Base-by-base conservation (phyloP, 2,797 vertebrate species). In the Rhinatrema bivittatum region DNA sequence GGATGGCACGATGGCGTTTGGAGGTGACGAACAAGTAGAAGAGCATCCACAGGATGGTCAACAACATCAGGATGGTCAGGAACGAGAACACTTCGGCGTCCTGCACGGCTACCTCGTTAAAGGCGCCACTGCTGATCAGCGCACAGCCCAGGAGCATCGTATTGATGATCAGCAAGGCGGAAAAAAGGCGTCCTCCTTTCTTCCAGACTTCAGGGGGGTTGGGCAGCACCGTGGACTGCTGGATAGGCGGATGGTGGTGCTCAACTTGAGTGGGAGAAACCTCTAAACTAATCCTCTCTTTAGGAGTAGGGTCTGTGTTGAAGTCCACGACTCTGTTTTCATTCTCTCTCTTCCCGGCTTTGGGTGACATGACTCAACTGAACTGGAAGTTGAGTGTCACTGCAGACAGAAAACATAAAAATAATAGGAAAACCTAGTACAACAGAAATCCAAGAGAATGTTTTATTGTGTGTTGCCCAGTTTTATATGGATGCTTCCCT, bases 81-180 rank as follows among this genome's bases (percentile, higher is more conserved):
- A 76, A 72, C 26, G 73, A 6, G 53, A 64, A 60, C 0, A 72
- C 60, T 50, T 77, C 73, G 20, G 68, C 51, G 29, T 68, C 44
- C 32, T 20, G 56, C 25, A 78, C 44, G 2, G 46, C 58, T 1
- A 25, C 6, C 0, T 60, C 55, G 46, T 69, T 65, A 9, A 82
- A 62, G 1, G 60, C 61, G 15, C 66, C 36, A 0, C 71, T 72
- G 0, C 60, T 55, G 35, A 79, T 35, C 43, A 85, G 57, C 3
- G 79, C 78, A 0, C 54, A 46, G 5, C 81, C 78, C 16, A 87
- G 50, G 26, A 87, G 62, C 33, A 84, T 46, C 42, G 78, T 16
- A 7, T 85, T 85, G 17, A 85, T 34, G 13, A 81, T 84, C 32
- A 87, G 32, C 16, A 85, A 53, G 2, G 81, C 78, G 0, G 82